phyloP scores from a whole-genome alignment of 2,888 invertebrate species.

The Euspilapteryx auroguttella region DNA sequence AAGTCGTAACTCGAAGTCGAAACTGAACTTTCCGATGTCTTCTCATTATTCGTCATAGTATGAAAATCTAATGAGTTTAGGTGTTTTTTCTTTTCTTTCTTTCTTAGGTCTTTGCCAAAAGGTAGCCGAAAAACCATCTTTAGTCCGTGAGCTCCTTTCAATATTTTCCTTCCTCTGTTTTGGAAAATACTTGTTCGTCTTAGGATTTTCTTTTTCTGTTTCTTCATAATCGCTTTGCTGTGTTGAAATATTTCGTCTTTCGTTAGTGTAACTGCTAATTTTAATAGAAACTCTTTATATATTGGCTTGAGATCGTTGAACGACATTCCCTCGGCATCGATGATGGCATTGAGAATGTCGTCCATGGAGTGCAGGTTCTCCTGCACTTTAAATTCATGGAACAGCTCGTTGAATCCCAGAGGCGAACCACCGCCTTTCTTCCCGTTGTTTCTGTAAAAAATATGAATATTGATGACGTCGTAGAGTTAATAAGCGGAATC shows the following conservation, averaged over 20 bases:
- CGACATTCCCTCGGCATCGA: constrained; percentile 90
- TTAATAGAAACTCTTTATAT: constrained; percentile 86
- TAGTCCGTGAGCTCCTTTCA: constrained; percentile 62
- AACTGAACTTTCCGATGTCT: constrained; percentile 60
- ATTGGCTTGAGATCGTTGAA: constrained; percentile 91
- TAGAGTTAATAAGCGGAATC: too few species aligned
- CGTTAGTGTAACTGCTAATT: constrained; percentile 85
- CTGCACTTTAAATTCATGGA: constrained; percentile 84
- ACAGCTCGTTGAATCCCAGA: constrained; percentile 83
- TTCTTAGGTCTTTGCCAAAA: constrained; percentile 43
- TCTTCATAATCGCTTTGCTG: constrained; percentile 86
- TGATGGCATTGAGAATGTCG: constrained; percentile 84
- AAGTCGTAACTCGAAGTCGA: constrained; percentile 66
- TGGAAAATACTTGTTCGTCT: constrained; percentile 58
- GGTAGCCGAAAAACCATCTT: constrained; percentile 68
- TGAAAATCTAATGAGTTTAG: constrained; percentile 20
- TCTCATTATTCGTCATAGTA: constrained; percentile 22
- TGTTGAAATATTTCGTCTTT: constrained; percentile 90
- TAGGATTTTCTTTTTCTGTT: constrained; percentile 73
- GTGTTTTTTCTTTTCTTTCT: constrained; percentile 25
- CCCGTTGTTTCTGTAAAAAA: constrained; percentile 59
- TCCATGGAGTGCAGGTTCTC: constrained; percentile 87
- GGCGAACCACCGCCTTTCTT: constrained; percentile 75
- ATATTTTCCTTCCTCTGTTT: constrained; percentile 61
- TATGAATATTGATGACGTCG: not conserved